Evolutionary conservation across 2,113 vertebrate genomes (phyloP), one percentile per base, ranked within the genome.

Genomic region (Strix uralensis): DNA sequence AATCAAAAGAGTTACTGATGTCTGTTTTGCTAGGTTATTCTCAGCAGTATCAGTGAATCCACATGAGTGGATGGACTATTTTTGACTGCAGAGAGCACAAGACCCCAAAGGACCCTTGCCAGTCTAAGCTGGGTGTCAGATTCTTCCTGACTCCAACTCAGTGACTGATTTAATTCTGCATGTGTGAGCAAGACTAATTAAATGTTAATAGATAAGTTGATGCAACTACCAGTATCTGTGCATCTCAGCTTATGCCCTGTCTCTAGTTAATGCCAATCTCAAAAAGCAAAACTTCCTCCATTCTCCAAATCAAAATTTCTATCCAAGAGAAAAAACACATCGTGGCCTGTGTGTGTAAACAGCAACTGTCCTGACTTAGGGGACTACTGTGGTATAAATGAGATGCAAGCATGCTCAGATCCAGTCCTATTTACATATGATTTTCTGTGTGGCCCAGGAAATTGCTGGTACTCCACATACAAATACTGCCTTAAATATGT

Each of bases 391-490:
- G 23, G 46, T 29, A 42, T 3, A 54, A 70, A 84, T 15, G 23
- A 26, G 30, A 75, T 25, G 27, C 13, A 79, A 74, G 34, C 19
- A 67, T 7, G 17, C 30, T 69, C 38, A 69, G 54, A 73, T 44
- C 6, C 54, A 77, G 40, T 52, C 19, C 12, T 77, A 61, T 89
- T 91, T 91, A 88, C 72, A 82, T 6, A 81, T 30, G 40, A 95
- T 95, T 94, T 97, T 49, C 69, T 82, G 51, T 17, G 34, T 29
- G 20, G 59, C 51, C 93, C 59, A 78, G 42, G 90, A 97, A 97
- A 94, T 66, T 88, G 52, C 36, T 94, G 52, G 55, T 90, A 96
- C 15, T 57, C 18, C 42, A 80, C 7, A 83, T 27, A 67, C 1
- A 80, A 65, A 84, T 52, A 32, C 40, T 79, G 16, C n/a, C 17